These are phyloP conservation scores for Phyllostomus discolor DNA, from an alignment of 2,113 vertebrate species.

Conservation along the genomic window DNA sequence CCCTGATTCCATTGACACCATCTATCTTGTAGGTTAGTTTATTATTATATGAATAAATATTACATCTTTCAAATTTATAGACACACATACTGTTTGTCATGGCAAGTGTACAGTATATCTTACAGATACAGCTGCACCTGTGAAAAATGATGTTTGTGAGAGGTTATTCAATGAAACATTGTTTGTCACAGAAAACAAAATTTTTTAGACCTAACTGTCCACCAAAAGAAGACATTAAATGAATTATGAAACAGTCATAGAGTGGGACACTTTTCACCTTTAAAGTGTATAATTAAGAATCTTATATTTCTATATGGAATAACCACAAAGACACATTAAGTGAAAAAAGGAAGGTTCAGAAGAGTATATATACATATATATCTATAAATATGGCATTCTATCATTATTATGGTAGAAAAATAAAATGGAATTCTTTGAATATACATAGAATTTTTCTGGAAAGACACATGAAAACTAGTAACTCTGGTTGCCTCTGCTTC, in stretches of 20 bases:
- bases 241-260: neutral
- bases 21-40: neutral
- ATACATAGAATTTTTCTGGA: neutral
- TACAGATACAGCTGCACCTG: neutral
- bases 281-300: neutral
- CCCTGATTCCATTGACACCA: neutral
- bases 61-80: neutral
- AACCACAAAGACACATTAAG: neutral
- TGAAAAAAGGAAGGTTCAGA: neutral
- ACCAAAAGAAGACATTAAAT: neutral
- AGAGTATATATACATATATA: neutral
- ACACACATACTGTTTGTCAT: neutral
- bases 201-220: neutral
- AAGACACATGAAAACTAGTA: neutral
- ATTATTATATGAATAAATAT: neutral
- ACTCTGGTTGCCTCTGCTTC: neutral
- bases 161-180: neutral
- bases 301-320: neutral
- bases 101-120: neutral
- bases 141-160: neutral
- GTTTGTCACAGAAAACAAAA: neutral
- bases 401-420: neutral
- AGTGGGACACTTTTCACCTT: neutral
- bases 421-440: neutral
- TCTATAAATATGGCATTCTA: neutral